Percentiles rank a stretch among this genome's conserved stretches.
Conservation (phyloP, 2,113 vertebrate genomes). For the Chlorodrepanis virens region DNA sequence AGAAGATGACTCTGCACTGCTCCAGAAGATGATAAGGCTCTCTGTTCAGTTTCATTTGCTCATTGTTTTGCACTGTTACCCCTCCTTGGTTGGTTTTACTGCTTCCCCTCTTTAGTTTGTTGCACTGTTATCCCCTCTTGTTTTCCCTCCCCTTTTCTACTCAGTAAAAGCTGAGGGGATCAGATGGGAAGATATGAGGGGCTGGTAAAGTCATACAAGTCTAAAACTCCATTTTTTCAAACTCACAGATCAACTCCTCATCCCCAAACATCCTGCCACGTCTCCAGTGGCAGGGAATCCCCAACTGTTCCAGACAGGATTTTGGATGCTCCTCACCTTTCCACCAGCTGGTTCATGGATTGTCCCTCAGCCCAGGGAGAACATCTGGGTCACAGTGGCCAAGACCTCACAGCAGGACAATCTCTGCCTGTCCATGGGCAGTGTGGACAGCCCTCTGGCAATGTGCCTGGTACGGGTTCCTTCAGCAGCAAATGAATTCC, state of each 20-base stretch:
- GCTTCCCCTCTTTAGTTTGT: not conserved
- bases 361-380: not conserved
- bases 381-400: not conserved
- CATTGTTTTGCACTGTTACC: not conserved
- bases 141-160: not conserved
- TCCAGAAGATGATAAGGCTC: not conserved
- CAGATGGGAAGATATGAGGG: not conserved
- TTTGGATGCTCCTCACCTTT: not conserved
- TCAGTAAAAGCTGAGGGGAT: not conserved
- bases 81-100: not conserved
- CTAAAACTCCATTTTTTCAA: not conserved
- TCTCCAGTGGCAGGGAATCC: not conserved
- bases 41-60: not conserved
- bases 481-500: not conserved
- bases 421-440: not conserved
- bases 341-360: not conserved
- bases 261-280: not conserved
- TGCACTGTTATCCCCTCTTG: not conserved
- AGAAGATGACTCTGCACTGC: not conserved
- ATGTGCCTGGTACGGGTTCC: not conserved
- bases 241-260: not conserved
- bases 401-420: not conserved
- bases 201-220: not conserved
- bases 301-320: not conserved
- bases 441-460: rapidly evolving